These are phyloP conservation scores for Hyles euphorbiae DNA, from an alignment of 1,140 invertebrate species.

Conservation along the genomic window DNA sequence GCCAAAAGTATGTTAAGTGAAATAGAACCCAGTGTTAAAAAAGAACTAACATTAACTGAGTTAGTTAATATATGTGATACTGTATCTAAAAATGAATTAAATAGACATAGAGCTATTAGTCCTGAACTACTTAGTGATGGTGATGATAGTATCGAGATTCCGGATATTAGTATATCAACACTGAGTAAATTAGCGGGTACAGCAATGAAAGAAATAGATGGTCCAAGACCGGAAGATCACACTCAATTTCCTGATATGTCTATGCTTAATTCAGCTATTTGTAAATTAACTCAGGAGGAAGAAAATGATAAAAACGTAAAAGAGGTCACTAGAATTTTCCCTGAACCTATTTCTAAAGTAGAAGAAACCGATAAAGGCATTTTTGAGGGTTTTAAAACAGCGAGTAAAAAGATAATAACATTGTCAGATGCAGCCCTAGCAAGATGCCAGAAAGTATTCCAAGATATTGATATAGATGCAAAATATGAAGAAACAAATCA, in stretches of 20 bases:
- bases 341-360: background rate
- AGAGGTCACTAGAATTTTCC: background rate
- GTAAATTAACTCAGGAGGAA: too few relatives aligned
- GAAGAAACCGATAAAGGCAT: background rate
- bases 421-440: conserved; percentile 33
- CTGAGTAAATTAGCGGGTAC: too few relatives aligned
- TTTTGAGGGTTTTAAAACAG: conserved; percentile 33
- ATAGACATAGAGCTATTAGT: too few relatives aligned
- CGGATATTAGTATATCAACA: too few relatives aligned
- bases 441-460: conserved; percentile 32
- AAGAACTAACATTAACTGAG: conserved; percentile 30
- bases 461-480: conserved; percentile 29
- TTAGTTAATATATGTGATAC: conserved; percentile 41
- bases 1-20: conserved; percentile 51
- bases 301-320: background rate
- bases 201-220: background rate
- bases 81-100: conserved; percentile 6
- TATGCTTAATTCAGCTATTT: background rate
- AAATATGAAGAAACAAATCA: conserved; percentile 8
- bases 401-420: conserved; percentile 35
- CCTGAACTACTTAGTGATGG: too few relatives aligned
- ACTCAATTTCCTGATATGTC: background rate
- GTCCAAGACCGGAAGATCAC: background rate
- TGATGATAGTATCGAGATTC: too few relatives aligned
- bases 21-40: conserved; percentile 15